Conservation (phyloP, 1,140 invertebrate genomes). For the Physella acuta region DNA sequence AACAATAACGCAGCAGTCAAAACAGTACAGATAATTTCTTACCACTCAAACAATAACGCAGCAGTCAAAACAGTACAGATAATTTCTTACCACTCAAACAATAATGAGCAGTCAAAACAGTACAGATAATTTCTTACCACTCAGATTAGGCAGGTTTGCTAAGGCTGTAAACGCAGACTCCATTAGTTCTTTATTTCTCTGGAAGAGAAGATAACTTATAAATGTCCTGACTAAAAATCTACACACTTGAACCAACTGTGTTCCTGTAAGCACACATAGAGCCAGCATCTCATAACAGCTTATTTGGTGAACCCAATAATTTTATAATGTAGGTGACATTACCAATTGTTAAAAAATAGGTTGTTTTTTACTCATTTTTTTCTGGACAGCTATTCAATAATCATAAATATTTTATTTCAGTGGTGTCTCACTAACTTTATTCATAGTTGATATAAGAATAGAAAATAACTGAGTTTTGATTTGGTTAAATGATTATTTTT, state of each 20-base stretch:
- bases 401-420: neutral
- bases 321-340: no score
- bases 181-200: slow-evolving; percentile 57
- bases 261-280: no score
- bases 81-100: neutral
- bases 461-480: neutral
- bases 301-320: no score
- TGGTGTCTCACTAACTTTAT: neutral
- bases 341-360: no score
- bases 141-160: slow-evolving; percentile 34
- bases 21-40: no score
- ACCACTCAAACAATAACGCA: no score
- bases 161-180: slow-evolving; percentile 55
- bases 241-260: no score
- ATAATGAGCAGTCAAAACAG: no score
- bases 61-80: neutral
- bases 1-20: no score
- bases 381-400: neutral
- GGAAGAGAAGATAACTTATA: slow-evolving; percentile 35
- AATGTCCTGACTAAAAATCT: no score
- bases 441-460: neutral
- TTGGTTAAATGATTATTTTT: neutral
- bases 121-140: slow-evolving; percentile 35
- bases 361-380: no score
- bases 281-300: no score